These are phyloP conservation scores for Tetragonula carbonaria DNA, from an alignment of 2,888 invertebrate genomes.

Conservation along the genomic window DNA sequence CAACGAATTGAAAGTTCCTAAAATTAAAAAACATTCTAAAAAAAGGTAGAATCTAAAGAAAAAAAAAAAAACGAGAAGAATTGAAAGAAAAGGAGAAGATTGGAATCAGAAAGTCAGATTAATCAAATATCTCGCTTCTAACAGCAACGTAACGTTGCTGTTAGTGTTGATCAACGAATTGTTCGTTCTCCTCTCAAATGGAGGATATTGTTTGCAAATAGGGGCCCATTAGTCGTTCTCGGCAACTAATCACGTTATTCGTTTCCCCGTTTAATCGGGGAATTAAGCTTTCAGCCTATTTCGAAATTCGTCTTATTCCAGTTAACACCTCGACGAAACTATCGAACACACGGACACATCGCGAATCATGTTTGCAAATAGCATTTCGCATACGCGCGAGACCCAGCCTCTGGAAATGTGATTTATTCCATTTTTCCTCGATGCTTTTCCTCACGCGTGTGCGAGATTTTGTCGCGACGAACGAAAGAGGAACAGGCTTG, in stretches of 20 bases:
- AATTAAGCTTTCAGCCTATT: slow-evolving; percentile 19
- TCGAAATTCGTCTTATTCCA: not conserved
- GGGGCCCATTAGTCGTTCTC: not conserved
- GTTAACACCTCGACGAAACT: not conserved
- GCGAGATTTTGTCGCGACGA: not conserved
- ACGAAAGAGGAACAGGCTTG: not conserved
- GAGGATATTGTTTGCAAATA: not conserved
- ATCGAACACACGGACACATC: not conserved
- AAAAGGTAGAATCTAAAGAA: too few relatives aligned
- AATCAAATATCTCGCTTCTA: too few relatives aligned
- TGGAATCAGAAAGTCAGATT: too few relatives aligned
- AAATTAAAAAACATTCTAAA: too few relatives aligned
- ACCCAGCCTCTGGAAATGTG: not conserved
- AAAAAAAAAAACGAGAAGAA: too few relatives aligned
- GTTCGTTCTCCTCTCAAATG: not conserved
- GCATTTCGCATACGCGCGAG: not conserved
- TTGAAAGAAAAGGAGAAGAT: too few relatives aligned
- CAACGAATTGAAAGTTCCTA: too few relatives aligned
- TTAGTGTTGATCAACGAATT: not conserved
- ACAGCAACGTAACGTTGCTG: not conserved
- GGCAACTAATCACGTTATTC: slow-evolving; percentile 10
- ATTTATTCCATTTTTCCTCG: slow-evolving; percentile 14
- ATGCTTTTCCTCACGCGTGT: not conserved
- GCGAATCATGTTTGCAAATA: not conserved
- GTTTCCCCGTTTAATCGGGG: slow-evolving; percentile 21